Evolutionary conservation across 2,888 invertebrate genomes (phyloP), one percentile per base, ranked within the genome.

Genomic region (Aethes cnicana): DNA sequence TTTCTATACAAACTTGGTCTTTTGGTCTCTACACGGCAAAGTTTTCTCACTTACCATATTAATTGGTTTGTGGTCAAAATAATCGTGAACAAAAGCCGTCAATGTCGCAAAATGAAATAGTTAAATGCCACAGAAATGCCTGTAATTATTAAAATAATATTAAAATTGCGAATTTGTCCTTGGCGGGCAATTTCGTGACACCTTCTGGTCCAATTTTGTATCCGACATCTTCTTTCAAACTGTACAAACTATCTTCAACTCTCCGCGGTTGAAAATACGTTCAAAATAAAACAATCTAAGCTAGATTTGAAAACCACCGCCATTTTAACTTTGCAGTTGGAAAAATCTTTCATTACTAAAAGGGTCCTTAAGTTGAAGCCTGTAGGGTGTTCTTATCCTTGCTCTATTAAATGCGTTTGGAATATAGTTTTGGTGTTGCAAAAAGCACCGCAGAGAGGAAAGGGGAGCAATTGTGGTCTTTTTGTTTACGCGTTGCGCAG

Each of bases 121-220:
- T 35, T 21, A 16, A 39, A 43, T 9, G 20, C 36, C 42, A n/a
- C 52, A 42, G 4, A 53, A 54, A 54, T 53, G 28, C 21, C 30
- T 26, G 42, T 55, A 53, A 55, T 57, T 57, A 57, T 52, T 44
- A 26, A 53, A 57, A 54, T 42, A 49, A 47, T 49, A 53, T 43
- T 47, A 50, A 56, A 47, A 54, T 57, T 55, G 54, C 55, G 35
- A 37, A 44, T 32, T 48, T 46, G 57, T 28, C 57, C 57, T 57
- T 57, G 57, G 18, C 20, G 9, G 25, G 18, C 20, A 41, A 44
- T 37, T 44, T 52, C 50, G 50, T 52, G 50, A 52, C 50, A 37
- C 30, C 44, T 52, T 52, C 50, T 52, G 44, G 44, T 52, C 39
- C 44, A 44, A 44, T 52, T 39, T 44, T n/a, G 11, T 30, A 39